phyloP scores from a whole-genome alignment of 53 echinoderm and acorn worm species.

The Mesocentrotus franciscanus region DNA sequence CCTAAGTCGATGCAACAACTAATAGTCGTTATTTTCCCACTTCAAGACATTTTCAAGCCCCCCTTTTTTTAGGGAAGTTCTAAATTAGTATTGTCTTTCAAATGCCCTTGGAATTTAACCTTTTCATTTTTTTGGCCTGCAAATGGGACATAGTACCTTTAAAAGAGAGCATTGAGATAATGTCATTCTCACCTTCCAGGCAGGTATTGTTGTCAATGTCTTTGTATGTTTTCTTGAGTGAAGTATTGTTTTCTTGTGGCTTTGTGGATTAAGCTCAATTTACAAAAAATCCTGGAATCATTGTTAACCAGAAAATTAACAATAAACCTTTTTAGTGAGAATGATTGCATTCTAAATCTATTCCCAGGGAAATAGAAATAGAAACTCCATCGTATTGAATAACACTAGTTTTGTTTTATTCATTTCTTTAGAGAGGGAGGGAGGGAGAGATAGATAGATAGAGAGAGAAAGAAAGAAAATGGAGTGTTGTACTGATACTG shows the following conservation, averaged over 20 bases:
- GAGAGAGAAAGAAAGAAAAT: background rate
- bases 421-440: background rate
- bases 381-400: background rate
- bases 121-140: too few species aligned
- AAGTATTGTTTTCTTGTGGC: background rate
- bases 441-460: background rate
- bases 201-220: background rate
- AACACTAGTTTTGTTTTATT: background rate
- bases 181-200: background rate
- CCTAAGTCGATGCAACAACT: too few species aligned
- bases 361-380: background rate
- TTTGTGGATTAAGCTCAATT: background rate
- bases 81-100: too few species aligned
- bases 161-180: background rate
- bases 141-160: background rate
- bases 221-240: background rate
- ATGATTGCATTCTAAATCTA: background rate
- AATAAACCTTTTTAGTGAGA: background rate
- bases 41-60: too few species aligned
- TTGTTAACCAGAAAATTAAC: background rate
- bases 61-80: too few species aligned
- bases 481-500: background rate
- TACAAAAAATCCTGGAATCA: background rate
- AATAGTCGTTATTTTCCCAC: too few species aligned
- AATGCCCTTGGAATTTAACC: too few species aligned